Base-by-base conservation (phyloP, 2,888 invertebrate genomes). In the Leistus spinibarbis region DNA sequence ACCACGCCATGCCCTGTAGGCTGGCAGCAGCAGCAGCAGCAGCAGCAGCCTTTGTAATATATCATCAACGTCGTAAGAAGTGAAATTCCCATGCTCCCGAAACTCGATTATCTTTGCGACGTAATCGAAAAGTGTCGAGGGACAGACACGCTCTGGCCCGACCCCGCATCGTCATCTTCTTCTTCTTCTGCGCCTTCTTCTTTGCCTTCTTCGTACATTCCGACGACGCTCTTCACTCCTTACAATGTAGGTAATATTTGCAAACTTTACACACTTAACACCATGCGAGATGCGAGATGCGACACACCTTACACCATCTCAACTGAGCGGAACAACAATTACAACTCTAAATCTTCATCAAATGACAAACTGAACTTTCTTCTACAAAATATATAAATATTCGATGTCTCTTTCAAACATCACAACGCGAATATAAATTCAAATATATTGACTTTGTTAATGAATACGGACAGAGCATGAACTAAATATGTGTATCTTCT, bases 1-100 rank as follows among this genome's bases (percentile, higher is more conserved):
- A n/a, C n/a, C n/a, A n/a, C n/a, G n/a, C n/a, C n/a, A n/a, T n/a
- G n/a, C n/a, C n/a, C n/a, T 65, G 65, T 65, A 72, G 27, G 65
- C 56, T 57, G 69, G 69, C 19, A n/a, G n/a, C n/a, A n/a, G n/a
- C n/a, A n/a, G n/a, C n/a, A n/a, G n/a, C n/a, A n/a, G n/a, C n/a
- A n/a, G n/a, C n/a, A n/a, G n/a, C n/a, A 24, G 54, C 66, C 67
- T 67, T 73, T 73, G 73, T 73, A 67, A 73, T 73, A 73, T 73
- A 73, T 73, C 73, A 73, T 73, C 67, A 73, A 54, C 73, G 66
- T 53, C 57, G 73, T 67, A 73, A 73, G 73, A 67, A 62, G 67
- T 62, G 73, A 73, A 64, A 67, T 73, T 73, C 60, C 62, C 60
- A 40, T 53, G 53, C 73, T 16, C 23, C 67, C 66, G 53, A 67